phyloP scores from a whole-genome alignment of 2,888 invertebrate species.

The Neoitamus cyanurus region DNA sequence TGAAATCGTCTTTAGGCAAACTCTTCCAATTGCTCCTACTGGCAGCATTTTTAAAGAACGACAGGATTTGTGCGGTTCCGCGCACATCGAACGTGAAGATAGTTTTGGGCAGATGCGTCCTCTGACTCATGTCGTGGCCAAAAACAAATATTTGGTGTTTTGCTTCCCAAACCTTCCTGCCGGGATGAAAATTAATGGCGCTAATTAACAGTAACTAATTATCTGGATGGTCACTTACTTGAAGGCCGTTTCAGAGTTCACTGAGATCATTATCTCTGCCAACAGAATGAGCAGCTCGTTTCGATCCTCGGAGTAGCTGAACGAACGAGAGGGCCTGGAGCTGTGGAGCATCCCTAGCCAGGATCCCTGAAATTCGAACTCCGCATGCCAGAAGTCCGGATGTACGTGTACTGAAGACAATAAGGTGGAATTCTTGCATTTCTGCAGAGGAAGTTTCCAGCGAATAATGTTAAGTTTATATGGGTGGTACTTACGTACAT shows the following conservation, averaged over 20 bases:
- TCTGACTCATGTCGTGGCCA: constrained; percentile 56
- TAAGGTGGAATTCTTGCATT: constrained; percentile 55
- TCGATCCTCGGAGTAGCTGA: constrained; percentile 53
- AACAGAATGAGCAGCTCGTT: constrained; percentile 57
- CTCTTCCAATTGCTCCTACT: constrained; percentile 50
- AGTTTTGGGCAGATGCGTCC: constrained; percentile 54
- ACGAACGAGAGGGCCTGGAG: constrained; percentile 46
- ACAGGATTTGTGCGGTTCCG: constrained; percentile 54
- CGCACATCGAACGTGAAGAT: constrained; percentile 57
- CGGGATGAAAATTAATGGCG: not conserved
- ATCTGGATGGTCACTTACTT: constrained; percentile 54
- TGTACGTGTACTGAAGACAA: constrained; percentile 53
- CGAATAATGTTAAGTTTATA: not conserved
- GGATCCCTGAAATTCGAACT: constrained; percentile 57
- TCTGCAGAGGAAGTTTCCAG: constrained; percentile 53
- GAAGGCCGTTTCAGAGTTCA: constrained; percentile 54
- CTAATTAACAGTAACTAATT: not conserved
- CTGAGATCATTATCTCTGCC: constrained; percentile 57
- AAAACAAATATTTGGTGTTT: constrained; percentile 57
- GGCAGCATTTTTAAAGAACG: constrained; percentile 53
- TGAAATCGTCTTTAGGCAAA: constrained; percentile 56
- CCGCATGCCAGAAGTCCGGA: constrained; percentile 56
- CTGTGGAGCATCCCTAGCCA: constrained; percentile 57
- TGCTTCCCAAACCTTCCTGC: constrained; percentile 56
- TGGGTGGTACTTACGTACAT: constrained; percentile 55